These are phyloP conservation scores for Todiramphus chloris DNA, from an alignment of 2,113 vertebrate genomes.

Conservation along the genomic window DNA sequence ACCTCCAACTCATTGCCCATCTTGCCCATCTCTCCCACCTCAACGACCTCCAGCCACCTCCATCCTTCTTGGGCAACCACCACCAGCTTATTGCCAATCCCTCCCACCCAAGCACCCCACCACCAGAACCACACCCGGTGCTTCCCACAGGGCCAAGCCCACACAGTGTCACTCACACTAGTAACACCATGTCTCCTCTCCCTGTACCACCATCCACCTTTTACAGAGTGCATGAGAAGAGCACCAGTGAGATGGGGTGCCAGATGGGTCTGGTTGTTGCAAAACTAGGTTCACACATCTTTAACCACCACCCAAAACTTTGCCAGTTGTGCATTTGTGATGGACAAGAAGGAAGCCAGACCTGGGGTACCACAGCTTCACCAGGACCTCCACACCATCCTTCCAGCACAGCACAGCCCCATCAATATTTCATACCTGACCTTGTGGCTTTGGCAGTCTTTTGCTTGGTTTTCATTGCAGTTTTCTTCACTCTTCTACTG, in stretches of 20 bases:
- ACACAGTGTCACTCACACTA: rapidly evolving
- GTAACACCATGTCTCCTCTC: background rate
- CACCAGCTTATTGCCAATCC: background rate
- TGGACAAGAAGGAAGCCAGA: background rate
- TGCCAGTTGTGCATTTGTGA: background rate
- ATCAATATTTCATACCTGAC: constrained; percentile 45
- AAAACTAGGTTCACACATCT: background rate
- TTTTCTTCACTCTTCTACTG: background rate
- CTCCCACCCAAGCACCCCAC: background rate
- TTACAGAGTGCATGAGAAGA: background rate
- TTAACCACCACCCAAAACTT: background rate
- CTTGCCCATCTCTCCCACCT: background rate
- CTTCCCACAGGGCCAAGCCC: background rate
- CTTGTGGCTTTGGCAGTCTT: background rate
- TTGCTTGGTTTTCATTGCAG: background rate
- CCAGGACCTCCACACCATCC: background rate
- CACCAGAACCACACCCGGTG: background rate
- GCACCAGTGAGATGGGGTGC: rapidly evolving
- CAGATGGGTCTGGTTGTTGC: background rate
- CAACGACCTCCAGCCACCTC: background rate
- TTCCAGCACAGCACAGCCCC: background rate
- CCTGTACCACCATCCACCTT: background rate
- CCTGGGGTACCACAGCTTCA: background rate
- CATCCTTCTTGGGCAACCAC: background rate
- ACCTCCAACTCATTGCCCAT: background rate